phyloP scores from a whole-genome alignment of 2,797 vertebrate species.

The Zalophus californianus region DNA sequence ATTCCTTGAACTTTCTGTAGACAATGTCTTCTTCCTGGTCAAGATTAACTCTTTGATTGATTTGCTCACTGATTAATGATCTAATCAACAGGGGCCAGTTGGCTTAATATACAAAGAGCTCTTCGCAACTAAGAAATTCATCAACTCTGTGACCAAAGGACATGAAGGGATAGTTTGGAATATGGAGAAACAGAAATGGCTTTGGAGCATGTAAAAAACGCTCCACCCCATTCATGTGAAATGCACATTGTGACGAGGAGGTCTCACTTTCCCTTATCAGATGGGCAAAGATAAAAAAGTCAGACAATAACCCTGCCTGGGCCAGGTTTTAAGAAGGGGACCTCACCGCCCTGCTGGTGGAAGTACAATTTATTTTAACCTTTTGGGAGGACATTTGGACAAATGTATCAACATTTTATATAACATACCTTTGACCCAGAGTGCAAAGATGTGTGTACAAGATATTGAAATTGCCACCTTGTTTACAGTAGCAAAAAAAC shows the following conservation, averaged over 20 bases:
- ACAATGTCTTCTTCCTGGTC: not conserved
- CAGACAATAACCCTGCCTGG: not conserved
- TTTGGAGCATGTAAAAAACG: not conserved
- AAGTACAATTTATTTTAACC: not conserved
- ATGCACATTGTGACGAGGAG: not conserved
- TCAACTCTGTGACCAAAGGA: not conserved
- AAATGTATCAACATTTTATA: not conserved
- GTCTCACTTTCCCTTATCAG: slow-evolving; percentile 24
- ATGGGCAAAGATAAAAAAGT: slow-evolving; percentile 6
- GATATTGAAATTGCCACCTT: not conserved
- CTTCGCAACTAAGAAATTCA: not conserved
- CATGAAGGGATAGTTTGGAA: not conserved
- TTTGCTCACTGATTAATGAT: not conserved
- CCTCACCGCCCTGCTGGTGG: not conserved
- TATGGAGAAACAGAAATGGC: not conserved
- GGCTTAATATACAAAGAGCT: not conserved
- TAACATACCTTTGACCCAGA: not conserved
- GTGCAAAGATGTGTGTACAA: not conserved
- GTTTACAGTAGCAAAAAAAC: not conserved
- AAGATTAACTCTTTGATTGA: not conserved
- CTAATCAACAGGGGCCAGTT: not conserved
- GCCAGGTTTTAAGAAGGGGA: not conserved
- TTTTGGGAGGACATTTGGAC: not conserved
- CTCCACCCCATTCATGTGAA: not conserved
- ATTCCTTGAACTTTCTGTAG: not conserved